Evolutionary conservation across 2,888 invertebrate species (phyloP).

Genomic region (Brenthis daphne): DNA sequence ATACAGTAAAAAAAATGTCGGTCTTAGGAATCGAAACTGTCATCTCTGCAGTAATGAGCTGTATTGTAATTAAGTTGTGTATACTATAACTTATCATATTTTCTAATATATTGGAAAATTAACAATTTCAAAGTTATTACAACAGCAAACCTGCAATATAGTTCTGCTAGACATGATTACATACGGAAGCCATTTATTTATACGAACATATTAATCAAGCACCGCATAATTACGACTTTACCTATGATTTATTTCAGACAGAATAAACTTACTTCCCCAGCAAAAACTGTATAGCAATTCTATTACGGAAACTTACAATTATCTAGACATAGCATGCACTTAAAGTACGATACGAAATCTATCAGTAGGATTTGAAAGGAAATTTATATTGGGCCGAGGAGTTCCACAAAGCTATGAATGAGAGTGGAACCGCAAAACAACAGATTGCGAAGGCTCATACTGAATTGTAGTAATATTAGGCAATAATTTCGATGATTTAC

Average conservation of each 20-base stretch:
- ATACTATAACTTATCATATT: neutral
- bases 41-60: too few species aligned
- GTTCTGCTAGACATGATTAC: conserved; percentile 1
- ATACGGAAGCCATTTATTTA: conserved; percentile 18
- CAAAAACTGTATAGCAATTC: conserved; percentile 22
- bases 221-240: conserved; percentile 17
- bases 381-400: conserved; percentile 56
- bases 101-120: neutral
- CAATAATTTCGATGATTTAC: conserved; percentile 81
- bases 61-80: too few species aligned
- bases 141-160: neutral
- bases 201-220: conserved; percentile 18
- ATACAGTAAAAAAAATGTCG: too few species aligned
- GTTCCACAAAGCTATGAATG: conserved; percentile 67
- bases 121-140: neutral
- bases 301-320: conserved; percentile 35
- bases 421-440: conserved; percentile 62
- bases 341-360: conserved; percentile 49
- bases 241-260: conserved; percentile 17
- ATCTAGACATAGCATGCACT: conserved; percentile 43
- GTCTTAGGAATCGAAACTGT: too few species aligned
- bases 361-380: conserved; percentile 52
- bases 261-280: conserved; percentile 4
- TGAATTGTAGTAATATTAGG: conserved; percentile 72
- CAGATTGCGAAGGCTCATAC: conserved; percentile 65